These are phyloP conservation scores for Sceloporus undulatus DNA, from an alignment of 2,113 vertebrate genomes.

Conservation along the genomic window DNA sequence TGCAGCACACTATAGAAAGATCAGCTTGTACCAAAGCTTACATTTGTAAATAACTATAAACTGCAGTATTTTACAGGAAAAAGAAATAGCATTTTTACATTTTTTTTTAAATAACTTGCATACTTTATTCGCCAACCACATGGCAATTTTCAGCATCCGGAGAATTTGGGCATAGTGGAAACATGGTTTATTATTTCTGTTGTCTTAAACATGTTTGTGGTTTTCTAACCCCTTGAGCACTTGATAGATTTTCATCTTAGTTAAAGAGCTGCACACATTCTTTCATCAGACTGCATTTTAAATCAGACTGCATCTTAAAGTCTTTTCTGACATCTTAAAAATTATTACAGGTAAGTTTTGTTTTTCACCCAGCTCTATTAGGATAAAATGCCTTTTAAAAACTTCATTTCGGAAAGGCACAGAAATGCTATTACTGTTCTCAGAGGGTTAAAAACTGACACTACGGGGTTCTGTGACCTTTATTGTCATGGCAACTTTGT, in stretches of 20 bases:
- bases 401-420: conserved; percentile 86
- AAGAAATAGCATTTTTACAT: conserved; percentile 80
- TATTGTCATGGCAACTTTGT: conserved; percentile 92
- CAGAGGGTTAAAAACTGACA: conserved; percentile 86
- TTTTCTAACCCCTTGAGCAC: conserved; percentile 75
- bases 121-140: conserved; percentile 75
- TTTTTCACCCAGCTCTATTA: conserved; percentile 79
- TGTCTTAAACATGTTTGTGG: conserved; percentile 65
- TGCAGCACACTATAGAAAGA: conserved; percentile 87
- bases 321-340: conserved; percentile 65
- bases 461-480: conserved; percentile 83
- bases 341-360: conserved; percentile 72
- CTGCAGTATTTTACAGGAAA: conserved; percentile 90
- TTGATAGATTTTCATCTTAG: conserved; percentile 72
- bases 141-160: conserved; percentile 82
- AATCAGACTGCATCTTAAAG: conserved; percentile 66
- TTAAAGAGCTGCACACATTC: conserved; percentile 77
- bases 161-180: conserved; percentile 79
- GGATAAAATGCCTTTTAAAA: conserved; percentile 77
- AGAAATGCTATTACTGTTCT: conserved; percentile 91
- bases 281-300: conserved; percentile 71
- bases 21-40: conserved; percentile 95
- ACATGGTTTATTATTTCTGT: conserved; percentile 63
- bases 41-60: conserved; percentile 96
- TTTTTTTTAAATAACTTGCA: conserved; percentile 86